phyloP scores from a whole-genome alignment of 2,888 invertebrate species.

The Anoplius nigerrimus region DNA sequence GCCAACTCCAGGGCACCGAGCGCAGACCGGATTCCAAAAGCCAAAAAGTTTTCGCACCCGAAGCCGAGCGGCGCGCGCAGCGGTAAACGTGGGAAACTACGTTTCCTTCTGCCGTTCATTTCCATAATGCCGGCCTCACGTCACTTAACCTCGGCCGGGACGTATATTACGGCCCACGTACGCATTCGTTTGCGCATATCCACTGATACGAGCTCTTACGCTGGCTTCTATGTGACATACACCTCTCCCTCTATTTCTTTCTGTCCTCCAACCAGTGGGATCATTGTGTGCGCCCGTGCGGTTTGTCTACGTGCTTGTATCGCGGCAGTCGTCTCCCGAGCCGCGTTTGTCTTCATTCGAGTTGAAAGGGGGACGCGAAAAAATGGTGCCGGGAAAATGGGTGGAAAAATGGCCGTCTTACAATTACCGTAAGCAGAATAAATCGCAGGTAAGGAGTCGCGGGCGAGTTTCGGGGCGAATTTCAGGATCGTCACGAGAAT shows the following conservation, averaged over 20 bases:
- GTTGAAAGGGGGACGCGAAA: conserved; percentile 8
- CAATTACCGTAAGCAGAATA: conserved; percentile 35
- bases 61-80: conserved; percentile 9
- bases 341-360: conserved; percentile 52
- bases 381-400: conserved; percentile 38
- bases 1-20: conserved; percentile 21
- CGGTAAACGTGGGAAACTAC: conserved; percentile 46
- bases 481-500: too few species aligned
- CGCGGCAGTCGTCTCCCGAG: conserved; percentile 12
- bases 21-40: conserved; percentile 43
- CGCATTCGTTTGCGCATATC: too few species aligned
- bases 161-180: conserved; percentile 13
- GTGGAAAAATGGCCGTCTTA: conserved; percentile 45
- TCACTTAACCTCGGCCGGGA: conserved; percentile 44
- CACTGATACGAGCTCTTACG: background rate
- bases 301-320: conserved; percentile 15
- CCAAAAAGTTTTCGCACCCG: conserved; percentile 45
- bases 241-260: background rate
- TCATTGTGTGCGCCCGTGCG: too few species aligned
- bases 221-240: too few species aligned
- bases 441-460: conserved; percentile 27
- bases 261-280: too few species aligned
- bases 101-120: conserved; percentile 38
- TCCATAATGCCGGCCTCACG: conserved; percentile 44
- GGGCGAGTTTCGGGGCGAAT: too few species aligned